Evolutionary conservation across 1,140 invertebrate species (phyloP), one percentile per base, ranked within the genome.

Genomic region (Druon quercuslanigerum): DNA sequence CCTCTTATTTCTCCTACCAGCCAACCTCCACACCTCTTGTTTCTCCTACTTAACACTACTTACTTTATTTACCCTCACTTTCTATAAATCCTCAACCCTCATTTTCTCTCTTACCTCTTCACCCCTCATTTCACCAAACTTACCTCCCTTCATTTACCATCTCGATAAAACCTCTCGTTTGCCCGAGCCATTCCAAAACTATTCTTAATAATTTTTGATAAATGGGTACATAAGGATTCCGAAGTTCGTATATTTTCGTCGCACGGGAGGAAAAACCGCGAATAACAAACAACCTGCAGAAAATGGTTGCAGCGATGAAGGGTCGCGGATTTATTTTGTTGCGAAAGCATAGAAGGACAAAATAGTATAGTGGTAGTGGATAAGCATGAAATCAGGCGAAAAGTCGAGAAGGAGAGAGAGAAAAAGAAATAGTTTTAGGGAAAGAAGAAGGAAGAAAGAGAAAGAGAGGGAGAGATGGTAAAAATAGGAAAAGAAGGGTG

Each of bases 401-500:
- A 81, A 82, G 77, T 76, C 46, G 70, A 52, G 77, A 80, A 78
- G 66, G 79, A 80, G 79, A 82, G 80, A 83, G 81, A n/a, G n/a
- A 56, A 70, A 19, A 17, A 74, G 50, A 73, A 76, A 66, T 54
- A 9, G 13, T 51, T 60, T 52, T 57, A 76, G 74, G 71, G 78
- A 78, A 14, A 66, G 75, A 72, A 78, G 76, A 80, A 81, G 20
- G 76, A 80, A 83, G 77, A 75, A 70, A 56, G 60, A 25, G 72
- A 73, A 33, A 66, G 57, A 40, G 40, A 66, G 46, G 51, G 75
- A 73, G 75, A 51, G 72, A 78, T 60, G 76, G 51, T 11, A 74
- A 75, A 77, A 51, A 51, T 33, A 33, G 5, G 76, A 72, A 74
- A 40, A 71, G 20, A 60, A 79, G 72, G 77, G 73, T 72, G 33